Percentiles rank a stretch among this genome's conserved stretches.
Evolutionary conservation across 2,113 vertebrate species (phyloP).

Genomic region (Paralichthys olivaceus): DNA sequence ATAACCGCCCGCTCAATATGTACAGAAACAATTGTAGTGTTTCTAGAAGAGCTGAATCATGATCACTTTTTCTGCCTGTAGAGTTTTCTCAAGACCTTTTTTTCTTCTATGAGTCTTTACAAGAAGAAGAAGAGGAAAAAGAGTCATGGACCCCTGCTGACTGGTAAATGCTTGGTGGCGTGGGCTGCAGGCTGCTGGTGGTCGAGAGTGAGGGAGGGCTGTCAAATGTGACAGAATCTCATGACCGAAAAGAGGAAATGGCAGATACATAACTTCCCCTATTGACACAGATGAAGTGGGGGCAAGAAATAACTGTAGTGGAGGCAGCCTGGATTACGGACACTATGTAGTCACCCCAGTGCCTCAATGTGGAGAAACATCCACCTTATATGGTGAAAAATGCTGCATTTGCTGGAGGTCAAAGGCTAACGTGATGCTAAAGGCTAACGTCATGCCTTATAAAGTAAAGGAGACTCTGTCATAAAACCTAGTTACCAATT

Average conservation of each 20-base stretch:
- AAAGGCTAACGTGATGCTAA: background rate
- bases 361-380: slow-evolving; percentile 53
- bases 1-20: slow-evolving; percentile 71
- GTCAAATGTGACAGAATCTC: slow-evolving; percentile 78
- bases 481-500: background rate
- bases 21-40: slow-evolving; percentile 62
- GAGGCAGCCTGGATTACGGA: slow-evolving; percentile 47
- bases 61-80: slow-evolving; percentile 31
- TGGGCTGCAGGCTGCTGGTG: slow-evolving; percentile 63
- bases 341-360: slow-evolving; percentile 43
- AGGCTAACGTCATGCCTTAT: background rate
- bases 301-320: slow-evolving; percentile 65
- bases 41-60: slow-evolving; percentile 79
- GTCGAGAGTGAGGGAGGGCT: slow-evolving; percentile 73
- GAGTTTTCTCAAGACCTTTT: background rate
- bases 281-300: slow-evolving; percentile 76
- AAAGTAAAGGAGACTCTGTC: background rate
- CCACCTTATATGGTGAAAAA: slow-evolving; percentile 45
- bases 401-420: background rate
- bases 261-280: slow-evolving; percentile 80
- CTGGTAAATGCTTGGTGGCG: slow-evolving; percentile 49
- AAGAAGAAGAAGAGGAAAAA: slow-evolving; percentile 47
- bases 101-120: slow-evolving; percentile 51
- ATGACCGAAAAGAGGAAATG: slow-evolving; percentile 81
- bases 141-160: slow-evolving; percentile 54